These are phyloP conservation scores for Acleris laterana DNA, from an alignment of 2,888 invertebrate species.

Conservation along the genomic window DNA sequence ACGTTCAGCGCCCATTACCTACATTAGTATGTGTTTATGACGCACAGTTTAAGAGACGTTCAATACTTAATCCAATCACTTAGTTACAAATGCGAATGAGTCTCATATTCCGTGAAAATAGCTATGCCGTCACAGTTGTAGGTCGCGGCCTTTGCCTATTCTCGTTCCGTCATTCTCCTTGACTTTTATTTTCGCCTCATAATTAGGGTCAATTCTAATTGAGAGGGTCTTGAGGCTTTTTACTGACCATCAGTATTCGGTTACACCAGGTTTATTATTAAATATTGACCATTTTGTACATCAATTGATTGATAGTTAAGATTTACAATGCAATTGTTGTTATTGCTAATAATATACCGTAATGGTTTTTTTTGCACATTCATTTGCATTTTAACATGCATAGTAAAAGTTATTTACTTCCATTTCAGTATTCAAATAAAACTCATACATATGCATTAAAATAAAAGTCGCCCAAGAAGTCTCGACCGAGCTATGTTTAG, in stretches of 20 bases:
- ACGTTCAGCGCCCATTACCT: too few species aligned
- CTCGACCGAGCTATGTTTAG: too few species aligned
- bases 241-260: slow-evolving; percentile 12
- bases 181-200: slow-evolving; percentile 28
- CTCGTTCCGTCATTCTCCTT: slow-evolving; percentile 27
- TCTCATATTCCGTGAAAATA: slow-evolving; percentile 9
- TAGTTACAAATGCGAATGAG: not conserved
- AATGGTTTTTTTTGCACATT: too few species aligned
- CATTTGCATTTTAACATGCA: too few species aligned
- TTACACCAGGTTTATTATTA: slow-evolving; percentile 9
- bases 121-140: slow-evolving; percentile 16
- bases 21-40: too few species aligned
- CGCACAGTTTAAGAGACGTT: too few species aligned
- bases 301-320: slow-evolving; percentile 5
- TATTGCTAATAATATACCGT: too few species aligned
- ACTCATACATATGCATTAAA: too few species aligned
- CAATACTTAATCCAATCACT: too few species aligned
- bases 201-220: slow-evolving; percentile 34
- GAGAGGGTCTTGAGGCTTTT: slow-evolving; percentile 16
- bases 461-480: too few species aligned
- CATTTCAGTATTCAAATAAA: too few species aligned
- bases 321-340: not conserved
- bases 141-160: slow-evolving; percentile 30
- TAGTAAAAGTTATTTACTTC: too few species aligned
- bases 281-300: not conserved